These are phyloP conservation scores for Falco cherrug DNA, from an alignment of 2,797 vertebrate genomes.

Conservation along the genomic window DNA sequence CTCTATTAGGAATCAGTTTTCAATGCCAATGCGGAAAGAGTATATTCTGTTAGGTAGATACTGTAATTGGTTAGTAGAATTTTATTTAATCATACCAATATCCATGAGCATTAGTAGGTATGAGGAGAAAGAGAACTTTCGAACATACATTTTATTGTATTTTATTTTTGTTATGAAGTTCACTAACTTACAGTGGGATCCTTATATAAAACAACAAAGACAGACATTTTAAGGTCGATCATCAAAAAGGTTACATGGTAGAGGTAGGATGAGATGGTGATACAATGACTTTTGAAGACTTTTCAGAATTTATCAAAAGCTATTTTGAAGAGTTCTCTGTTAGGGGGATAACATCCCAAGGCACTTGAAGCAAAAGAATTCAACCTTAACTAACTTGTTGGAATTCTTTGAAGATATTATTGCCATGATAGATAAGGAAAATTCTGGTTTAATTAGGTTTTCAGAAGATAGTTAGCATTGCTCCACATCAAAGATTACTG, in stretches of 20 bases:
- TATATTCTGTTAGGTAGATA: background rate
- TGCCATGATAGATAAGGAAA: conserved; percentile 57
- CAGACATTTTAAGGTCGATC: background rate
- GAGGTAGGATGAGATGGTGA: background rate
- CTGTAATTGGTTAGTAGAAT: background rate
- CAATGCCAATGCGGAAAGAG: background rate
- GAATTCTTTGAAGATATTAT: conserved; percentile 65
- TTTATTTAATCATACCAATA: background rate
- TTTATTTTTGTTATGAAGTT: background rate
- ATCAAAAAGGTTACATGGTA: background rate
- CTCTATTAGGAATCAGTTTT: background rate
- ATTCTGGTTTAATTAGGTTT: conserved; percentile 52
- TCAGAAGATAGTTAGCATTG: conserved; percentile 42
- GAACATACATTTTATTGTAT: background rate
- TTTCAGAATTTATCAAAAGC: background rate
- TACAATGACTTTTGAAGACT: background rate
- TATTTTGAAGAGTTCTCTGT: background rate
- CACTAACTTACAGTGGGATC: background rate
- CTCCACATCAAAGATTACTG: conserved; percentile 41
- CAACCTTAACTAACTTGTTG: conserved; percentile 38
- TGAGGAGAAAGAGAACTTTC: background rate
- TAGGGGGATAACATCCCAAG: background rate
- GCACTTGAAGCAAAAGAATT: conserved; percentile 34
- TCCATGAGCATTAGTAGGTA: background rate
- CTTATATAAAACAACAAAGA: background rate